phyloP scores from a whole-genome alignment of 1,140 invertebrate genomes.

The Odontomachus brunneus region DNA sequence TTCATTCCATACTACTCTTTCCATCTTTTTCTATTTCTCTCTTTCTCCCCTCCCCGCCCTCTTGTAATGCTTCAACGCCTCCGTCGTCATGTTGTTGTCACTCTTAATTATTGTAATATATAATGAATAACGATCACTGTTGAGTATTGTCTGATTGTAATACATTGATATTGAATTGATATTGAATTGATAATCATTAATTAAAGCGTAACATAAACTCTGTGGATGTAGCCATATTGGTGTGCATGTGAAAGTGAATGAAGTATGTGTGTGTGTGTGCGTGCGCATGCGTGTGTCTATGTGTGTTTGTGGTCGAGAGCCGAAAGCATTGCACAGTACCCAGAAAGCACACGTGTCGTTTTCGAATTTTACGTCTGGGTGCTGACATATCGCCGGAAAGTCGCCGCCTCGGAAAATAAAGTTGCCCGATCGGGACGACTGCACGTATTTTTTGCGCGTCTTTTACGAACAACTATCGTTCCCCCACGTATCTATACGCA shows the following conservation, averaged over 20 bases:
- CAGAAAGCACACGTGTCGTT: not conserved
- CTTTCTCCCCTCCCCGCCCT: constrained; percentile 15
- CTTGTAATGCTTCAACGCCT: constrained; percentile 84
- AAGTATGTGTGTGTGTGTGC: constrained; percentile 58
- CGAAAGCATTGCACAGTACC: constrained; percentile 63
- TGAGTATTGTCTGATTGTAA: constrained; percentile 86
- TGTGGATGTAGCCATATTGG: constrained; percentile 84
- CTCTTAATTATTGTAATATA: constrained; percentile 86
- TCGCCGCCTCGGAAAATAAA: constrained; percentile 20
- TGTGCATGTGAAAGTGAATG: constrained; percentile 69
- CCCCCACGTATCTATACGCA: constrained; percentile 31
- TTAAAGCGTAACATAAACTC: constrained; percentile 84
- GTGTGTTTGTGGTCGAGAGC: constrained; percentile 42
- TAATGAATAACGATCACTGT: constrained; percentile 86
- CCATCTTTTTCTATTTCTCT: not conserved
- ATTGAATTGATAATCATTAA: constrained; percentile 86
- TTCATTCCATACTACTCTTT: constrained; percentile 56
- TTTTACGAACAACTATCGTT: not conserved
- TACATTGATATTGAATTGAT: constrained; percentile 86
- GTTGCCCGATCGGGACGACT: not conserved
- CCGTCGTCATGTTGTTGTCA: constrained; percentile 86
- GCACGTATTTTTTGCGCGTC: too few relatives aligned
- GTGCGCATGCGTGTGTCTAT: not conserved
- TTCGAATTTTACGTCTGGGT: not conserved
- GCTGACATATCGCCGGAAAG: not conserved